Evolutionary conservation across 64 coral and sea anemone species (phyloP).

Genomic region (Montipora efflorescens): DNA sequence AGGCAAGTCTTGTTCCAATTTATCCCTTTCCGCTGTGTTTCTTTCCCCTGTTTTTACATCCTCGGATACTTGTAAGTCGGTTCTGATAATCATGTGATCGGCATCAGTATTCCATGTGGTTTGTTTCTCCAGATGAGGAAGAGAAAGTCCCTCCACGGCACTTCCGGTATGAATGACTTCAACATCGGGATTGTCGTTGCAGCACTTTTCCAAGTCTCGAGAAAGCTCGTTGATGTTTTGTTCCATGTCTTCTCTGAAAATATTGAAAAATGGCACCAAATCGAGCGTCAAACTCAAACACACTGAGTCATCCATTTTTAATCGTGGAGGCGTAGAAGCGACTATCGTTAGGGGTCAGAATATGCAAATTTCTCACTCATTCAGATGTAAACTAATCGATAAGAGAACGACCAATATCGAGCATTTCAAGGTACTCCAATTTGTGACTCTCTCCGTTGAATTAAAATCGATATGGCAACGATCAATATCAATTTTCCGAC

Average conservation of each 20-base stretch:
- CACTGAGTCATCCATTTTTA: slow-evolving; percentile 22
- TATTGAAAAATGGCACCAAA: slow-evolving; percentile 80
- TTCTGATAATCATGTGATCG: slow-evolving; percentile 86
- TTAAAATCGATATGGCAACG: too few species aligned
- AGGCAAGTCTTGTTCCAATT: neutral
- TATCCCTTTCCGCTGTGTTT: neutral
- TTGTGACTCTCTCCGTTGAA: too few species aligned
- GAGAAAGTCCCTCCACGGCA: slow-evolving; percentile 73
- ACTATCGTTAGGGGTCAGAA: too few species aligned
- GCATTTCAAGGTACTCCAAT: too few species aligned
- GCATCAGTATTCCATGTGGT: slow-evolving; percentile 82
- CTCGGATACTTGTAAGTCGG: slow-evolving; percentile 60
- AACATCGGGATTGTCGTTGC: slow-evolving; percentile 26
- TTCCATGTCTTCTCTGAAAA: slow-evolving; percentile 75
- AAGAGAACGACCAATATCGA: too few species aligned
- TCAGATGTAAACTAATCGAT: too few species aligned
- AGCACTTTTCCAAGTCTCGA: slow-evolving; percentile 64
- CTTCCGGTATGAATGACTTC: slow-evolving; percentile 88
- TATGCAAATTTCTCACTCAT: too few species aligned
- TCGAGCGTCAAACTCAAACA: slow-evolving; percentile 56
- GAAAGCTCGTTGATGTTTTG: slow-evolving; percentile 34
- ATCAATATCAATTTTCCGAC: too few species aligned
- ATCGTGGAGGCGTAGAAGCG: too few species aligned
- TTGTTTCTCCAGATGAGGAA: slow-evolving; percentile 55
- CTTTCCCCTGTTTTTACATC: neutral